phyloP scores from a whole-genome alignment of 2,113 vertebrate species.

The Psephotus haematonotus region DNA sequence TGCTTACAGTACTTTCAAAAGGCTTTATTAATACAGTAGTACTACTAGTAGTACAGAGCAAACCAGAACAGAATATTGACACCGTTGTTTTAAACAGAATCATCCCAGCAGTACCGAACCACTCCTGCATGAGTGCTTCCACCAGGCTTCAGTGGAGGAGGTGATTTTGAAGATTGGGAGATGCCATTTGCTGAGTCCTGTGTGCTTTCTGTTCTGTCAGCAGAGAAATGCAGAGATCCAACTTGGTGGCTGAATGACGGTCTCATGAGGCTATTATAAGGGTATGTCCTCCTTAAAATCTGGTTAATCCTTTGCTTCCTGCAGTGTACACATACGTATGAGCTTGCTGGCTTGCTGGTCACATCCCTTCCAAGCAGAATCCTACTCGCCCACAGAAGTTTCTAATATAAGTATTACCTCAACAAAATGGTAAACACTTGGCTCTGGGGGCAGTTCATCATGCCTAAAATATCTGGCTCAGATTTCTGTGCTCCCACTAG shows the following conservation, averaged over 20 bases:
- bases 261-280: not conserved
- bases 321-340: not conserved
- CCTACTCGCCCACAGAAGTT: fast-evolving
- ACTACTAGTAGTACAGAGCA: not conserved
- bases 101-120: not conserved
- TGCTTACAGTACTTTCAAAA: not conserved
- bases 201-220: not conserved
- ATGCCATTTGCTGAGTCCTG: fast-evolving
- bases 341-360: not conserved
- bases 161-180: not conserved
- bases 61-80: not conserved
- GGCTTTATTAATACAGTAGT: not conserved
- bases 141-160: not conserved
- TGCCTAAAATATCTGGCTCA: not conserved
- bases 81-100: not conserved
- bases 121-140: not conserved
- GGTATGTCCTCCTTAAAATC: not conserved
- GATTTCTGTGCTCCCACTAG: not conserved
- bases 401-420: not conserved
- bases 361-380: not conserved
- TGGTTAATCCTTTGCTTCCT: not conserved
- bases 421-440: not conserved
- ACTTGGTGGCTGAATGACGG: not conserved
- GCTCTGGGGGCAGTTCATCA: not conserved
- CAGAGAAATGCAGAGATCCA: not conserved